Percentiles rank a stretch among this genome's conserved stretches.
These are phyloP conservation scores for Drosophila tani DNA, from an alignment of 1,140 invertebrate genomes.

Conservation along the genomic window DNA sequence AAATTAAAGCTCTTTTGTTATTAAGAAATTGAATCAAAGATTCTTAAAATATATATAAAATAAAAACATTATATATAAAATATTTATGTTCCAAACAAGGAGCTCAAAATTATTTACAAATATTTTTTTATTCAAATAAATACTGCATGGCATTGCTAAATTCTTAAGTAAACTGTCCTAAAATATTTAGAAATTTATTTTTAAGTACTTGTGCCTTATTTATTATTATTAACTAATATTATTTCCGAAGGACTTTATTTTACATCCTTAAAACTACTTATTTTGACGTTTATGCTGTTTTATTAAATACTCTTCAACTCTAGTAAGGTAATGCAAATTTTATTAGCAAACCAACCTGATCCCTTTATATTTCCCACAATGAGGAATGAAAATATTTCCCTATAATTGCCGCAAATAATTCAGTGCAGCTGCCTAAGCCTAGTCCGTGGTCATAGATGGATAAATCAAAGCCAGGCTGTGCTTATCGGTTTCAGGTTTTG, in stretches of 20 bases:
- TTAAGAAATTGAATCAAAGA: no score
- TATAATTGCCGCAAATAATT: conserved; percentile 17
- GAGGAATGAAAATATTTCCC: background rate
- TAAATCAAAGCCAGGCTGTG: conserved; percentile 57
- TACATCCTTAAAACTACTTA: no score
- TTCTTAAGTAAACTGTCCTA: no score
- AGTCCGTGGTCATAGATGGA: conserved; percentile 27
- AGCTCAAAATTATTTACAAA: no score
- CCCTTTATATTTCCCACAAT: background rate
- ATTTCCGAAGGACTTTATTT: background rate
- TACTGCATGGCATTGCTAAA: no score
- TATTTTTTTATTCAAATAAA: no score
- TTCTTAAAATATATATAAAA: no score
- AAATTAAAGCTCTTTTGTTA: no score
- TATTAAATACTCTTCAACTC: background rate
- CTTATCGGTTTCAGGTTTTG: conserved; percentile 33
- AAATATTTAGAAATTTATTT: no score
- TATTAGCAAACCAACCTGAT: background rate
- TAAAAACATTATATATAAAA: no score
- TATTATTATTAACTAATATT: background rate
- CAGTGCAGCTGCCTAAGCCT: conserved; percentile 3
- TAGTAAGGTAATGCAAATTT: background rate
- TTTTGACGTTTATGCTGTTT: background rate
- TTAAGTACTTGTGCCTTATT: background rate
- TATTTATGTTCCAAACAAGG: no score